Evolutionary conservation across 2,797 vertebrate genomes (phyloP), one percentile per base, ranked within the genome.

Genomic region (Sparus aurata): DNA sequence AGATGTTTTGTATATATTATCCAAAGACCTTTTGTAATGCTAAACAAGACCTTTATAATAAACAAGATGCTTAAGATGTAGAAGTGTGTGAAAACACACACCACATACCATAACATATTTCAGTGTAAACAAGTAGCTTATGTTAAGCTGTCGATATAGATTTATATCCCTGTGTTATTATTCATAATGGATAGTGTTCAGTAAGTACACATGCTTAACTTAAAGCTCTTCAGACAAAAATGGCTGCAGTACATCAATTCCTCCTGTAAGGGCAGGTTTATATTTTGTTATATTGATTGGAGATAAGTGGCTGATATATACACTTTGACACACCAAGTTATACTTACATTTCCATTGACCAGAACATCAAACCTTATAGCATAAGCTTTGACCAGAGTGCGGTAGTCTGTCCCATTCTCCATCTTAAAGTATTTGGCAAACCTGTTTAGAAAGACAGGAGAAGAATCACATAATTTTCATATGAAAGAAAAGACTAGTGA

Each of bases 361-460:
- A 99, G 92, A 43, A 99, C 97, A 16, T 99, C 98, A 13, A 99
- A 97, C 85, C 98, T 95, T 83, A 99, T 98, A 68, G 97, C 97
- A 0, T 95, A 97, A 15, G 97, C 98, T 88, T 99, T 99, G 72
- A 97, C 93, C 87, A 99, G 93, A 0, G 97, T 98, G 52, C 98
- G 97, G 78, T 95, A 97, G 84, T 99, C 97, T 0, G 96, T 97
- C 80, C 98, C 98, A 0, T 99, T 95, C 12, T 95, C 94, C 94
- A 89, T 94, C 85, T 96, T 97, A 82, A 95, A 98, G 86, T 98
- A 99, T 73, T 96, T 95, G 70, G 97, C 98, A 4, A 96, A 98
- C 90, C 98, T 99, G 61, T 46, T 47, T 46, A 87, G 12, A 83
- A 6, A 80, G 23, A 82, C 3, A 47, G 8, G 38, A 38, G 34